phyloP scores from a whole-genome alignment of 2,113 vertebrate genomes.

The Bungarus multicinctus region DNA sequence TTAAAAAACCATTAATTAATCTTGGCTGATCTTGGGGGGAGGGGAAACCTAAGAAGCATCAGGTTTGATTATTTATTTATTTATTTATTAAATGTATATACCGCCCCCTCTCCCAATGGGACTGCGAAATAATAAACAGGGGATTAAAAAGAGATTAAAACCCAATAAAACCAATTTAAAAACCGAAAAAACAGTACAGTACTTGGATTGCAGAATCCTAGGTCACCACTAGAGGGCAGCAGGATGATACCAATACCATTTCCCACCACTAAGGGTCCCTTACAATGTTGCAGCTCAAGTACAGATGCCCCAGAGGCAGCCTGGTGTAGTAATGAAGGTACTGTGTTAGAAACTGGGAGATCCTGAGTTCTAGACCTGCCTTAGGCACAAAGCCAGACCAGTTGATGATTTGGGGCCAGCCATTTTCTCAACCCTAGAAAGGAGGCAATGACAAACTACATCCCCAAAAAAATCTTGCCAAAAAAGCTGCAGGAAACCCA shows the following conservation, averaged over 20 bases:
- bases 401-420: not conserved
- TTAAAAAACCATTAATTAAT: not conserved
- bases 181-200: no score
- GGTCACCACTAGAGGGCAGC: not conserved
- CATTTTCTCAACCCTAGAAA: not conserved
- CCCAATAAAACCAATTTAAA: no score
- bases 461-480: not conserved
- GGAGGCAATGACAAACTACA: not conserved
- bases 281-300: not conserved
- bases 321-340: not conserved
- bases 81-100: no score
- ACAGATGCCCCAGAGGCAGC: not conserved
- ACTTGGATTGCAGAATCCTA: not conserved
- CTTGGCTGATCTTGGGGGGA: not conserved
- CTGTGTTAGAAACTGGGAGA: not conserved
- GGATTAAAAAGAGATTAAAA: no score
- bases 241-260: not conserved
- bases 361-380: not conserved
- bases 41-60: not conserved
- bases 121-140: no score
- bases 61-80: not conserved
- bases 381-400: not conserved
- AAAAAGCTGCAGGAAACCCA: not conserved
- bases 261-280: not conserved
- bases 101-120: no score